A percentile compares a stretch with the other conserved stretches of the same genome.
Evolutionary conservation across 2,113 vertebrate species (phyloP).

Genomic region (Lepus americanus): DNA sequence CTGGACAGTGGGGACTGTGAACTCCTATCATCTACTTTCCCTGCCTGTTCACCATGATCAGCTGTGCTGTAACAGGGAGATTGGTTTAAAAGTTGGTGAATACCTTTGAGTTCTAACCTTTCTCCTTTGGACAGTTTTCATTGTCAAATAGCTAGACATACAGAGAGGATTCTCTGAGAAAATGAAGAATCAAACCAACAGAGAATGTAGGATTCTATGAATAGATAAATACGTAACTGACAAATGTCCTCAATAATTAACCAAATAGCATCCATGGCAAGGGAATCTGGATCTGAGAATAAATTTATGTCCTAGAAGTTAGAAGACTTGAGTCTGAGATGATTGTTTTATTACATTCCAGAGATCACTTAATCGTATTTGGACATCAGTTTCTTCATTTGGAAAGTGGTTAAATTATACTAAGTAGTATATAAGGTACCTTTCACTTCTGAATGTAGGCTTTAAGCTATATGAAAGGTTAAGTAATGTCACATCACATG

Average conservation of each 20-base stretch:
- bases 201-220: not conserved
- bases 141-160: not conserved
- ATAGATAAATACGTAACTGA: not conserved
- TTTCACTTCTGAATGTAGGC: not conserved
- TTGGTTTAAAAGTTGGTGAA: not conserved
- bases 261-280: not conserved
- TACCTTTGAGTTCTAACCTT: not conserved
- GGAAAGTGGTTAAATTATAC: not conserved
- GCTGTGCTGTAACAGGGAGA: not conserved
- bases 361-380: not conserved
- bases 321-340: slow-evolving; percentile 9
- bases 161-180: not conserved
- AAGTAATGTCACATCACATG: not conserved
- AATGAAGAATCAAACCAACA: not conserved
- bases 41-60: not conserved
- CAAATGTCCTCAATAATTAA: not conserved
- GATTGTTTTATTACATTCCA: not conserved
- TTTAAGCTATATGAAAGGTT: not conserved
- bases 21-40: not conserved
- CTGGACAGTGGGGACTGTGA: fast-evolving
- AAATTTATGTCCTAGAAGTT: not conserved
- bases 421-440: not conserved
- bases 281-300: not conserved
- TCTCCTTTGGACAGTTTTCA: not conserved
- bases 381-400: not conserved